A percentile compares a stretch with the other conserved stretches of the same genome.
Evolutionary conservation across 2,888 invertebrate genomes (phyloP).

Genomic region (Eudemis profundana): DNA sequence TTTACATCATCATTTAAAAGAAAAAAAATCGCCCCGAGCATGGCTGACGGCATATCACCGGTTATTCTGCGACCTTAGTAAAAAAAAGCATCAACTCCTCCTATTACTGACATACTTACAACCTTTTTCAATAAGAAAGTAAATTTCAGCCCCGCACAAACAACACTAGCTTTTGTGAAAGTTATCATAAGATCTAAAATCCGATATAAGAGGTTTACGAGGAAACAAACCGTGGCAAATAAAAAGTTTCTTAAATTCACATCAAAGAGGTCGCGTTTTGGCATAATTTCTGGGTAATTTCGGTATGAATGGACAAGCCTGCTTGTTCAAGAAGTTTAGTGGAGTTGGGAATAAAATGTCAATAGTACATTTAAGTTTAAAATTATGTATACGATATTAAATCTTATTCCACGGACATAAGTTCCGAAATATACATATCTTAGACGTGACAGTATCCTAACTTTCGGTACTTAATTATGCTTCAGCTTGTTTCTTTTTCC

Average conservation of each 20-base stretch:
- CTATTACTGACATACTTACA: background rate
- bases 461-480: constrained; percentile 26
- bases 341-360: constrained; percentile 40
- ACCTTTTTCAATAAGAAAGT: background rate
- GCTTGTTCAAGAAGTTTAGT: constrained; percentile 29
- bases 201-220: background rate
- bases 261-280: constrained; percentile 36
- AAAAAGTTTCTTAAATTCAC: constrained; percentile 38
- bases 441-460: too few species aligned
- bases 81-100: constrained; percentile 15
- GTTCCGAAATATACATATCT: too few species aligned
- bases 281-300: constrained; percentile 39
- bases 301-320: constrained; percentile 18
- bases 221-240: constrained; percentile 17
- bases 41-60: constrained; percentile 47
- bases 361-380: too few species aligned
- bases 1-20: constrained; percentile 74
- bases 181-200: constrained; percentile 43
- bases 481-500: constrained; percentile 17
- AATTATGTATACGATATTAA: too few species aligned
- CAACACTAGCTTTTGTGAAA: constrained; percentile 43
- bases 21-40: constrained; percentile 55
- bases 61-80: background rate
- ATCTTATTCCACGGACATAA: too few species aligned
- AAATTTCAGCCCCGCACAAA: constrained; percentile 32